Base-by-base conservation (phyloP, 2,797 vertebrate species). In the Masticophis lateralis region DNA sequence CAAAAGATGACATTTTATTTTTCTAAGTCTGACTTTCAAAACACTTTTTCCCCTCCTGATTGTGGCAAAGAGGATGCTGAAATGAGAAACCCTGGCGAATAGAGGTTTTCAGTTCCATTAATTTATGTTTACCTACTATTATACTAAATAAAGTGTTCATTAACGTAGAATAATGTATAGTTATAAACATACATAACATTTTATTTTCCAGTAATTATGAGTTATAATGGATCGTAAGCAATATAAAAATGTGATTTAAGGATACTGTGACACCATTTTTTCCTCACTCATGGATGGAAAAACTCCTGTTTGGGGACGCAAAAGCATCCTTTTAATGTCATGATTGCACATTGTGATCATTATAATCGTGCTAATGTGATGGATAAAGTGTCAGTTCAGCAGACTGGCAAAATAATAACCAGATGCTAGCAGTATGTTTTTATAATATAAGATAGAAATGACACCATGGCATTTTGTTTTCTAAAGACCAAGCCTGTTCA, bases 301-400 rank as follows among this genome's bases (percentile, higher is more conserved):
- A 25, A 11, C 74, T 55, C 60, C 5, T 74, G 87, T 92, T 93
- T 56, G 88, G 37, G 20, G 89, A 90, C 92, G 93, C 89, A 93
- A 94, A 95, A 8, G 43, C 93, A 94, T 92, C 55, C 90, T 60
- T 27, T 93, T 95, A 89, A 87, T n/a, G 59, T 25, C 61, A n/a
- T 87, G 92, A 96, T 89, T 94, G 94, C 59, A 94, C 94, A 18
- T 91, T 95, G 91, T 22, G 92, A 88, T 93, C 88, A 94, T 95
- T 96, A 87, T 61, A 69, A 11, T 93, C 88, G 95, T n/a, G 92
- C 94, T 91, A 94, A 88, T 22, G 88, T 59, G 93, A 92, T 0
- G 95, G 90, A 91, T 93, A 88, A 95, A 94, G 53, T 22, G 51
- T 86, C 43, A 18, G 57, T 63, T 95, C 56, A 93, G 91, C 55